Percentiles rank a stretch among this genome's conserved stretches.
Conservation (phyloP, 2,797 vertebrate genomes). For the Hapalemur alaotrensis region DNA sequence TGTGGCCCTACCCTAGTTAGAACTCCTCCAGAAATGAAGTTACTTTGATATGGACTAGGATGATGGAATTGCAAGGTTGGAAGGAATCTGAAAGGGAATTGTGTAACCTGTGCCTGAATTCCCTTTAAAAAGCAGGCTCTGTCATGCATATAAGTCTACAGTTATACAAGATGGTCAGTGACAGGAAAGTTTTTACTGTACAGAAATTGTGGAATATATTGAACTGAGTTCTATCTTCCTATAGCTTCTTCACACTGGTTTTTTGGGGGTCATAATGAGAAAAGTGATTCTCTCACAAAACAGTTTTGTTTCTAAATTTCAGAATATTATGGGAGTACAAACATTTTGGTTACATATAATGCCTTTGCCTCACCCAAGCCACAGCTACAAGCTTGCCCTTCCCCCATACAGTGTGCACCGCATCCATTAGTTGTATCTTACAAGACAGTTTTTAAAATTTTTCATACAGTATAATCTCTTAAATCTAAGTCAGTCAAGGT, state of each 20-base stretch:
- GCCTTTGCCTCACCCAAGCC: no score
- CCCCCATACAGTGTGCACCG: no score
- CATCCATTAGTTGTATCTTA: neutral
- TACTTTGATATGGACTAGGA: conserved; percentile 18
- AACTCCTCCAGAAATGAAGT: neutral
- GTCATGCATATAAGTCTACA: neutral
- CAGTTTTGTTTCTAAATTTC: neutral
- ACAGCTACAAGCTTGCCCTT: no score
- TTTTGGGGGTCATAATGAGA: neutral
- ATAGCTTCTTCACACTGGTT: neutral
- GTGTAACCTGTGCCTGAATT: neutral
- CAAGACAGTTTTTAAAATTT: neutral
- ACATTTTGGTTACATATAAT: no score
- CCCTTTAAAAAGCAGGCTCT: neutral
- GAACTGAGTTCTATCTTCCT: neutral
- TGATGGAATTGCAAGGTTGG: neutral
- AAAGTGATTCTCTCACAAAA: neutral
- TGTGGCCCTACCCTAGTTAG: neutral
- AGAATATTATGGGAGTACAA: no score
- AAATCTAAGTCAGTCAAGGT: neutral
- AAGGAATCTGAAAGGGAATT: neutral
- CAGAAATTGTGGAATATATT: neutral
- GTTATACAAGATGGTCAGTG: neutral
- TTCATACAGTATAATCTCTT: neutral
- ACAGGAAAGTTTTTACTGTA: neutral